Evolutionary conservation across 30 jellyfish, hydroid and myxozoan species (phyloP).

Genomic region (Hydractinia echinata): DNA sequence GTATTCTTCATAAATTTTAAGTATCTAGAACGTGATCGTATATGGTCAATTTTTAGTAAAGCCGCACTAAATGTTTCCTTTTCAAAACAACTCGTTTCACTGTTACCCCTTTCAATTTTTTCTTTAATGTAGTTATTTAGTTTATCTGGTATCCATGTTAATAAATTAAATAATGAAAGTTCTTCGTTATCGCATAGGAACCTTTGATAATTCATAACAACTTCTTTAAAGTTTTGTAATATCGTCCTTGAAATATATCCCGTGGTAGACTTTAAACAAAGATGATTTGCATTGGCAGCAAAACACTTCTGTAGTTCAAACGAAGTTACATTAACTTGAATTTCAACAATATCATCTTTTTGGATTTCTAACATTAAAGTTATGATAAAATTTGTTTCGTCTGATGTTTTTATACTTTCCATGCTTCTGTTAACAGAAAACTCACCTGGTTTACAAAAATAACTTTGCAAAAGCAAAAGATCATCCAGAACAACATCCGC

Average conservation of each 20-base stretch:
- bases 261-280: not conserved
- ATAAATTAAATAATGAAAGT: not conserved
- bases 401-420: not conserved
- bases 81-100: not conserved
- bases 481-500: slow-evolving; percentile 34
- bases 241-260: not conserved
- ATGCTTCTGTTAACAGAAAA: slow-evolving; percentile 30
- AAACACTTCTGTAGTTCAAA: not conserved
- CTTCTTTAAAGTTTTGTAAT: slow-evolving; percentile 1
- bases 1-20: slow-evolving; percentile 26
- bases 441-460: slow-evolving; percentile 57
- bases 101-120: not conserved
- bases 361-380: not conserved
- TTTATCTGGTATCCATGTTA: slow-evolving; percentile 3
- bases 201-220: not conserved
- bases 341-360: not conserved
- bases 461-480: slow-evolving; percentile 32
- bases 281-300: not conserved
- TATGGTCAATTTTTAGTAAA: slow-evolving; percentile 62
- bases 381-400: slow-evolving; percentile 2
- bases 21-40: slow-evolving; percentile 45
- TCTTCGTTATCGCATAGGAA: not conserved
- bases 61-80: slow-evolving; percentile 1
- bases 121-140: not conserved
- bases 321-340: not conserved